These are phyloP conservation scores for Delphinus delphis DNA, from an alignment of 2,113 vertebrate genomes.

Conservation along the genomic window DNA sequence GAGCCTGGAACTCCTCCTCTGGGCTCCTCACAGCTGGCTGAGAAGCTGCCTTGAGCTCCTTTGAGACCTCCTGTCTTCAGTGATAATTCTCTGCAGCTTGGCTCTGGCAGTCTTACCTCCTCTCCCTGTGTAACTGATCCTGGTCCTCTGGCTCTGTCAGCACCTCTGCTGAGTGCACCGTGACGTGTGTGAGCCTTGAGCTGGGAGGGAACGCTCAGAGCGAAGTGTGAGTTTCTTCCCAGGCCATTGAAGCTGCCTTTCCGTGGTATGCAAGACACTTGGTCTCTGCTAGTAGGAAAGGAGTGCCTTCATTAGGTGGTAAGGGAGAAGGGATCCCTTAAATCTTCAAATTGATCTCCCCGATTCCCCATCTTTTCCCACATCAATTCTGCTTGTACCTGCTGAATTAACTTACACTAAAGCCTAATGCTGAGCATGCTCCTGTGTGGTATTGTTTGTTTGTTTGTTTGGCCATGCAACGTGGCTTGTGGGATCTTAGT, in stretches of 20 bases:
- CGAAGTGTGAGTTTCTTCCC: constrained; percentile 47
- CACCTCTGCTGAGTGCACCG: constrained; percentile 23
- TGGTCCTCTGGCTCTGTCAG: constrained; percentile 53
- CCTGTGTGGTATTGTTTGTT: too few relatives aligned
- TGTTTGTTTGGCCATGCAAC: too few relatives aligned
- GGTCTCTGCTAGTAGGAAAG: not conserved
- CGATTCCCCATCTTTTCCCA: not conserved
- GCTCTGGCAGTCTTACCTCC: constrained; percentile 36
- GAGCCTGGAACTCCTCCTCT: not conserved
- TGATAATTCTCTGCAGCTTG: constrained; percentile 36
- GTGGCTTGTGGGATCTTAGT: too few relatives aligned
- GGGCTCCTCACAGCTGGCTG: not conserved
- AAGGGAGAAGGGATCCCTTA: not conserved
- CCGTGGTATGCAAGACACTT: not conserved
- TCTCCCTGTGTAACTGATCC: constrained; percentile 51
- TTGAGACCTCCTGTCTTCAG: constrained; percentile 34
- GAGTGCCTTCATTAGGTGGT: not conserved
- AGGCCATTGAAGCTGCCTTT: constrained; percentile 6
- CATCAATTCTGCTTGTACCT: constrained; percentile 17
- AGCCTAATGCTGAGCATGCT: not conserved
- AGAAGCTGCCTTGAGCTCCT: constrained; percentile 9
- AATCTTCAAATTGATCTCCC: constrained; percentile 19
- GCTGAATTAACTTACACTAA: not conserved
- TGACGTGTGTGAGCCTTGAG: constrained; percentile 23
- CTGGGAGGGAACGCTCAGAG: not conserved